Evolutionary conservation across 2,797 vertebrate species (phyloP).

Genomic region (Oreochromis grahami): DNA sequence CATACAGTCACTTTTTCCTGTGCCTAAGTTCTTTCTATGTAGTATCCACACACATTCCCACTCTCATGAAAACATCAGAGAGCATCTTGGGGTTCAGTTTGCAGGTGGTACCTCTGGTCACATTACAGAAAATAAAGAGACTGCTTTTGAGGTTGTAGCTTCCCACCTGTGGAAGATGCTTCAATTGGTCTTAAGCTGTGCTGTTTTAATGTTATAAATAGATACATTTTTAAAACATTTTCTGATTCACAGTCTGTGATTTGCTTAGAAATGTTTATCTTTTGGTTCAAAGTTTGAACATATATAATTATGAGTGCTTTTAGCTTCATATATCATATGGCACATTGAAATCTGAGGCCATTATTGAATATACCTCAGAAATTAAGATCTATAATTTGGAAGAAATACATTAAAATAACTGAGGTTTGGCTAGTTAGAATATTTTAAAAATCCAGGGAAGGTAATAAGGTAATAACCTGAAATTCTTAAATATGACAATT

Average conservation of each 20-base stretch:
- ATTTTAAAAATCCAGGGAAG: not conserved
- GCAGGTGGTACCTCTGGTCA: not conserved
- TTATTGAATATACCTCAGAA: not conserved
- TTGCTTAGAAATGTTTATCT: not conserved
- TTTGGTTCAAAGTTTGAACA: not conserved
- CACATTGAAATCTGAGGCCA: not conserved
- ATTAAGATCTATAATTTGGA: not conserved
- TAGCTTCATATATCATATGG: not conserved
- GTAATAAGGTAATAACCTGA: not conserved
- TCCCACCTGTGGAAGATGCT: not conserved
- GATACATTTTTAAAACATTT: not conserved
- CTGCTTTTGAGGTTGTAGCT: not conserved
- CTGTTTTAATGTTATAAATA: not conserved
- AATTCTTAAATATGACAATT: not conserved
- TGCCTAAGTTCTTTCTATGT: not conserved
- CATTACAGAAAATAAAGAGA: not conserved
- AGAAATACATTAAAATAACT: not conserved
- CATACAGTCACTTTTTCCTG: not conserved
- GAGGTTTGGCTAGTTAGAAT: not conserved
- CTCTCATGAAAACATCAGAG: not conserved
- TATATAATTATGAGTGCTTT: not conserved
- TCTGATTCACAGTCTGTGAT: not conserved
- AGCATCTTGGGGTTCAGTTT: not conserved
- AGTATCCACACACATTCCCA: not conserved
- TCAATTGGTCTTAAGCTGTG: not conserved